Conservation (phyloP, 2,888 invertebrate genomes). For the Phaonia tiefii region DNA sequence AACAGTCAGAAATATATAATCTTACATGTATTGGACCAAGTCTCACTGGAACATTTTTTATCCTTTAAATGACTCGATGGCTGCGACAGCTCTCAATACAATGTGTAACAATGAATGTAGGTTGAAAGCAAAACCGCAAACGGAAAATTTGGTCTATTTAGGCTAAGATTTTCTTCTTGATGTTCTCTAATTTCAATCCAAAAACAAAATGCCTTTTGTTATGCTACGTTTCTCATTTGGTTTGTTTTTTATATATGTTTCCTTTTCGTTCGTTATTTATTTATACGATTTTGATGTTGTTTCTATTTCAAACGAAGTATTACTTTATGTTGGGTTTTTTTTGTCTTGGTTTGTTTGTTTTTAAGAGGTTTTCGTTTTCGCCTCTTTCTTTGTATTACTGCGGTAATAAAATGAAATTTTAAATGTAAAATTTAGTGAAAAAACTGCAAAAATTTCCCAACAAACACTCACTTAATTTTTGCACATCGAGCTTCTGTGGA, state of each 20-base stretch:
- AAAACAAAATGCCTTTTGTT: constrained; percentile 40
- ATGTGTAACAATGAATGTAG: not conserved
- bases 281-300: constrained; percentile 31
- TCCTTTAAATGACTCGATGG: constrained; percentile 30
- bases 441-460: not conserved
- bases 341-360: constrained; percentile 24
- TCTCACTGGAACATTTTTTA: constrained; percentile 26
- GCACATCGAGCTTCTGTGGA: too few species aligned
- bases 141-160: constrained; percentile 54
- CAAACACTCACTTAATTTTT: too few species aligned
- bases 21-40: constrained; percentile 17
- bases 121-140: constrained; percentile 37
- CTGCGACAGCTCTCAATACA: not conserved
- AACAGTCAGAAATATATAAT: constrained; percentile 28
- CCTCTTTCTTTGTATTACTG: not conserved
- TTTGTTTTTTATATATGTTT: constrained; percentile 23
- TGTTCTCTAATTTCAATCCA: constrained; percentile 1
- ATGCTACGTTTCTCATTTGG: constrained; percentile 34
- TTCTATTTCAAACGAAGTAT: constrained; percentile 28
- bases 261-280: constrained; percentile 20
- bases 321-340: constrained; percentile 9
- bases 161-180: constrained; percentile 31
- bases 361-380: constrained; percentile 20
- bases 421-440: constrained; percentile 49
- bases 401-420: constrained; percentile 27